These are phyloP conservation scores for Caprella mutica DNA, from an alignment of 2,888 invertebrate genomes.

Conservation along the genomic window DNA sequence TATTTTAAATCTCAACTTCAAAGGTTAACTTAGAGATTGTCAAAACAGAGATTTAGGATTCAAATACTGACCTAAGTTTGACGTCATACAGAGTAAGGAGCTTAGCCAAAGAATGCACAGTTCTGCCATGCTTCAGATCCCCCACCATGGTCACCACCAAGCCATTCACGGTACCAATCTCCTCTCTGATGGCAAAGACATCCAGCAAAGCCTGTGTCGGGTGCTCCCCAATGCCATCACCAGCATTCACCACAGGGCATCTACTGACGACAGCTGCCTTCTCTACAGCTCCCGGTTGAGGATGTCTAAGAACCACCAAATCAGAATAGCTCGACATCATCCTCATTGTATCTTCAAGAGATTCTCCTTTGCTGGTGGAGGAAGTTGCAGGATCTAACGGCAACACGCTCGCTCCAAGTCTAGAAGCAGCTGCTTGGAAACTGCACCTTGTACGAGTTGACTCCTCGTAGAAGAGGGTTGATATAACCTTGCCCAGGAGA, in stretches of 20 bases:
- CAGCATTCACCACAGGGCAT: conserved; percentile 93
- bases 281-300: conserved; percentile 47
- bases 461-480: conserved; percentile 92
- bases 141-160: conserved; percentile 96
- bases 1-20: no score
- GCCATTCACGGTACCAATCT: conserved; percentile 96
- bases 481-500: conserved; percentile 82
- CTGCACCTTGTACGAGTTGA: conserved; percentile 94
- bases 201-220: conserved; percentile 96
- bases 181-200: conserved; percentile 94
- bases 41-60: not conserved
- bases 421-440: conserved; percentile 91
- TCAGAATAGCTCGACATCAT: conserved; percentile 83
- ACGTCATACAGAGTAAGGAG: conserved; percentile 89
- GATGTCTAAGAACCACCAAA: conserved; percentile 86
- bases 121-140: conserved; percentile 92
- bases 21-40: no score
- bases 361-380: conserved; percentile 93
- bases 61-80: conserved; percentile 50
- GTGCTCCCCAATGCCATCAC: conserved; percentile 93
- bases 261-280: conserved; percentile 67
- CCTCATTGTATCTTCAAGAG: conserved; percentile 48
- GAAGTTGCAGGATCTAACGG: conserved; percentile 80
- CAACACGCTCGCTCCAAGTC: conserved; percentile 85
- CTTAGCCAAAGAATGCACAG: conserved; percentile 92